These are phyloP conservation scores for Porites lutea DNA, from an alignment of 64 coral and sea anemone species.

Conservation along the genomic window DNA sequence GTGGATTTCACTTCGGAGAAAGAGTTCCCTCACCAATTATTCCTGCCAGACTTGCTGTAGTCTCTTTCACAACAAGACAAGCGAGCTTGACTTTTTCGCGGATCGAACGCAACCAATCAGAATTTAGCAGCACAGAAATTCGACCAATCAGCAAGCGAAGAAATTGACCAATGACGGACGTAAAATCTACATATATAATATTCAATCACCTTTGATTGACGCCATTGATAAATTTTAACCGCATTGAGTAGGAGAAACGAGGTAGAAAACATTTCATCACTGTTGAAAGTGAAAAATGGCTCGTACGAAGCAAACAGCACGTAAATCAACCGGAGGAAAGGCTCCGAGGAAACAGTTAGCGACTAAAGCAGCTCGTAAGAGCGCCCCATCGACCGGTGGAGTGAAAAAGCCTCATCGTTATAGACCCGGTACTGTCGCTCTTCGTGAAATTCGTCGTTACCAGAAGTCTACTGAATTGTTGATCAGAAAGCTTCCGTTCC, in stretches of 20 bases:
- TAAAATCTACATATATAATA: constrained; percentile 15
- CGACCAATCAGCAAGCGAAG: constrained; percentile 3
- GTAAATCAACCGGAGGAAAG: constrained; percentile 78
- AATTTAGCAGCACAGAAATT: background rate
- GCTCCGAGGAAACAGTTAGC: constrained; percentile 77
- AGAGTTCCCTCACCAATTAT: background rate
- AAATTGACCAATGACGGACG: constrained; percentile 17
- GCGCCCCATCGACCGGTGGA: constrained; percentile 68
- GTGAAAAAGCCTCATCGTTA: constrained; percentile 79
- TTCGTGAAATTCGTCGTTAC: constrained; percentile 70
- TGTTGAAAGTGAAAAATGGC: constrained; percentile 9
- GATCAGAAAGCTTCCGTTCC: constrained; percentile 74
- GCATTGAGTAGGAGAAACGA: background rate
- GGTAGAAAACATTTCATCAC: background rate
- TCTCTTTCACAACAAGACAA: background rate
- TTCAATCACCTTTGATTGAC: constrained; percentile 17
- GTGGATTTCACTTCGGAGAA: background rate
- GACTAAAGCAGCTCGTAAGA: constrained; percentile 70
- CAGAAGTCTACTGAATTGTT: constrained; percentile 74
- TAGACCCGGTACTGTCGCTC: constrained; percentile 69
- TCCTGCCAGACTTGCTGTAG: background rate
- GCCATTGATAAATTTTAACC: constrained; percentile 21
- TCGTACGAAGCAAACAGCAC: constrained; percentile 72
- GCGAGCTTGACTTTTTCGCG: constrained; percentile 49
- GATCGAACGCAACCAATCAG: constrained; percentile 52